A percentile compares a stretch with the other conserved stretches of the same genome.
These are phyloP conservation scores for Scolopax rusticola DNA, from an alignment of 2,797 vertebrate genomes.

Conservation along the genomic window DNA sequence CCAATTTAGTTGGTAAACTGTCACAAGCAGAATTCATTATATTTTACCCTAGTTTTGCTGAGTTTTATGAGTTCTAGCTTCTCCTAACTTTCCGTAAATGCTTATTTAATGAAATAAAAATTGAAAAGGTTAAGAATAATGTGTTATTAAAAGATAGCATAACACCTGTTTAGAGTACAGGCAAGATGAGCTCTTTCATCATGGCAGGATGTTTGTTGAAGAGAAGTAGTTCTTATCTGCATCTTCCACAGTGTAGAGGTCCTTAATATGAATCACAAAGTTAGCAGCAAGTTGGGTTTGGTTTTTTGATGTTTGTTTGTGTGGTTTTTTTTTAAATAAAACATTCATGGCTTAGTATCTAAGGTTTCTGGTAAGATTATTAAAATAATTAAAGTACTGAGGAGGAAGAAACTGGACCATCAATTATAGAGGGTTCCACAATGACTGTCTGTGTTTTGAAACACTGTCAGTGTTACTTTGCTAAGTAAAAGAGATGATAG, in stretches of 20 bases:
- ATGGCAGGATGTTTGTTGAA: neutral
- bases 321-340: neutral
- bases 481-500: neutral
- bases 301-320: neutral
- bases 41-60: neutral
- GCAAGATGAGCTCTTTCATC: neutral
- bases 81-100: neutral
- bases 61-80: neutral
- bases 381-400: neutral
- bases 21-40: neutral
- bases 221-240: neutral
- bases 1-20: neutral
- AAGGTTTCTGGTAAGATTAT: neutral
- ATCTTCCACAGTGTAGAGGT: neutral
- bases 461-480: neutral
- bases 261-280: neutral
- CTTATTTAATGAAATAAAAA: neutral
- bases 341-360: neutral
- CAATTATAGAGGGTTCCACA: neutral
- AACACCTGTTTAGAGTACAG: neutral
- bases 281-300: neutral
- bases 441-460: neutral
- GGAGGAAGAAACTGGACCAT: neutral
- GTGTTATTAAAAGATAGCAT: neutral
- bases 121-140: neutral